phyloP scores from a whole-genome alignment of 2,888 invertebrate species.

The Caenorhabditis sp. region DNA sequence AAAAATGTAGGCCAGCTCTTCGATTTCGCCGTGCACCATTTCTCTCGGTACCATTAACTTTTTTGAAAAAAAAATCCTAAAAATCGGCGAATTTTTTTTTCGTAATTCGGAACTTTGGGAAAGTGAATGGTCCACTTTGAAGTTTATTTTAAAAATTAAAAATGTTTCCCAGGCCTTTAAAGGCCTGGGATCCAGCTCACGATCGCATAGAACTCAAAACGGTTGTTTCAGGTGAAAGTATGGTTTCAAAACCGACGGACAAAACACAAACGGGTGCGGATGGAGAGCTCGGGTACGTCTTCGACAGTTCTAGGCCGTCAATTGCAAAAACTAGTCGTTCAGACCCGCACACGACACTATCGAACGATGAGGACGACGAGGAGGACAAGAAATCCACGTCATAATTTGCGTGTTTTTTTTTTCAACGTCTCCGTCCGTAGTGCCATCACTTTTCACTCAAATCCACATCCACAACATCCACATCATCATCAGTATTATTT shows the following conservation, averaged over 20 bases:
- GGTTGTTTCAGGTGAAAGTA: conserved; percentile 79
- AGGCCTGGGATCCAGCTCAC: too few species aligned
- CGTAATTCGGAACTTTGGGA: too few species aligned
- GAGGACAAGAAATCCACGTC: conserved; percentile 34
- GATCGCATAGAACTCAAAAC: too few species aligned
- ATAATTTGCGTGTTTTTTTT: neutral
- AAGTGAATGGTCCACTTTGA: too few species aligned
- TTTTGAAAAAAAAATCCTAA: too few species aligned
- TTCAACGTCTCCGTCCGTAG: conserved; percentile 4
- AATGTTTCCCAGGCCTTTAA: too few species aligned
- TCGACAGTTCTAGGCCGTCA: neutral
- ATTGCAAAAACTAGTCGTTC: neutral
- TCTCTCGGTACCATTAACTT: too few species aligned
- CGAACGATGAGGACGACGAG: conserved; percentile 50
- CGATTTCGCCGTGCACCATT: too few species aligned
- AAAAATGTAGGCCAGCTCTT: too few species aligned
- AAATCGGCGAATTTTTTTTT: too few species aligned
- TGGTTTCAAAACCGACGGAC: conserved; percentile 79
- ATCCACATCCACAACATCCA: neutral
- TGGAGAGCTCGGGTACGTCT: conserved; percentile 49
- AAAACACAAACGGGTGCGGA: conserved; percentile 73
- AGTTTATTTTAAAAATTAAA: too few species aligned
- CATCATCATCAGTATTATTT: conserved; percentile 14
- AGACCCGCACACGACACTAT: conserved; percentile 34
- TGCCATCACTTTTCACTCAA: conserved; percentile 8